These are phyloP conservation scores for Andrena minutula DNA, from an alignment of 2,888 invertebrate genomes.

Conservation along the genomic window DNA sequence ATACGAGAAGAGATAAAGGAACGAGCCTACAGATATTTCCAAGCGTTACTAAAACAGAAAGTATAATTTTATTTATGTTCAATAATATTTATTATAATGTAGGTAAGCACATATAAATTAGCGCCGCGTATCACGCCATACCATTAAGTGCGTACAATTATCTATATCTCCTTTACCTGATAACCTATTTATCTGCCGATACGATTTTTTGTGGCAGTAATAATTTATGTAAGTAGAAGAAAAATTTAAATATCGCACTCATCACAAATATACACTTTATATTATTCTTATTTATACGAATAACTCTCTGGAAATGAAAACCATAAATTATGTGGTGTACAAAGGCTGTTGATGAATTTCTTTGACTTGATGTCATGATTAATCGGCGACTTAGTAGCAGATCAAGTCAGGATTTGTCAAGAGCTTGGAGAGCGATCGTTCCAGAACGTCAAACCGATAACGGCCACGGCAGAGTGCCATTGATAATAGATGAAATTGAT, in stretches of 20 bases:
- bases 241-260: neutral
- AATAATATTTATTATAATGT: neutral
- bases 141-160: neutral
- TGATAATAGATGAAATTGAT: neutral
- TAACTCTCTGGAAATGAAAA: neutral
- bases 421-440: constrained; percentile 11
- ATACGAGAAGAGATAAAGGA: neutral
- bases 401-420: constrained; percentile 2
- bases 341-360: constrained; percentile 19
- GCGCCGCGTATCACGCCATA: neutral
- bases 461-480: neutral
- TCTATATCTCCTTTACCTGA: constrained; percentile 7
- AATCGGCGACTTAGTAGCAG: constrained; percentile 8
- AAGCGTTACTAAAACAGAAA: neutral
- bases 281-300: neutral
- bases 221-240: neutral
- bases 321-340: constrained; percentile 10
- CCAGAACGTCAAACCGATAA: constrained; percentile 22
- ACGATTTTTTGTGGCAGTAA: neutral
- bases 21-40: neutral
- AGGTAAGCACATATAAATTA: neutral
- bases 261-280: neutral
- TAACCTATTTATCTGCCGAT: constrained; percentile 12
- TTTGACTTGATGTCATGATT: constrained; percentile 14
- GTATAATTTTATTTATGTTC: neutral